phyloP scores from a whole-genome alignment of 2,113 vertebrate genomes.

The Astur gentilis region DNA sequence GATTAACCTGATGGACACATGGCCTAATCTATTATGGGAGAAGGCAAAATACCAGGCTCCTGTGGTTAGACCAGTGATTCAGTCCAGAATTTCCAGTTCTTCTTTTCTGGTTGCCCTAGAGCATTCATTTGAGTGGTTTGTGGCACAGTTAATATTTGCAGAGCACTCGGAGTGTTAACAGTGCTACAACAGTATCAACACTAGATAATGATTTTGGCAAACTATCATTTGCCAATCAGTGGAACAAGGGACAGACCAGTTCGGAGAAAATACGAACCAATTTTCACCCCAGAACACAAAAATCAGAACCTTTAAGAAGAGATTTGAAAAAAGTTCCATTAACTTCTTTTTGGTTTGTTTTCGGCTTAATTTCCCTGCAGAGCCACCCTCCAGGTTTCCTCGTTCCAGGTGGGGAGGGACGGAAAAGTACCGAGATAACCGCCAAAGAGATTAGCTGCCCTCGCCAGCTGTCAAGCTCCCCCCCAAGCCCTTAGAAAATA shows the following conservation, averaged over 20 bases:
- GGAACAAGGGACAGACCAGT: constrained; percentile 57
- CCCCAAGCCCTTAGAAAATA: constrained; percentile 65
- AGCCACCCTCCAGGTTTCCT: constrained; percentile 57
- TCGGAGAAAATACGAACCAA: constrained; percentile 54
- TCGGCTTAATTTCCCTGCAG: constrained; percentile 65
- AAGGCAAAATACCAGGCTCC: constrained; percentile 57
- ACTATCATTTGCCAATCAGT: constrained; percentile 45
- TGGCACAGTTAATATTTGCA: constrained; percentile 65
- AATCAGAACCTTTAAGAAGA: constrained; percentile 66
- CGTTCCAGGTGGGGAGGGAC: constrained; percentile 61
- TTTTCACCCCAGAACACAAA: constrained; percentile 56
- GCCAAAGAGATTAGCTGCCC: constrained; percentile 44
- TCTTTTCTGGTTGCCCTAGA: constrained; percentile 68
- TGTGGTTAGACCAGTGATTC: constrained; percentile 53
- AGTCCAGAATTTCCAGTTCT: constrained; percentile 57
- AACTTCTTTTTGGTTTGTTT: constrained; percentile 71
- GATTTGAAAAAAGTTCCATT: constrained; percentile 64
- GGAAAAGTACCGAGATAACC: constrained; percentile 34
- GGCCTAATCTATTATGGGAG: constrained; percentile 43
- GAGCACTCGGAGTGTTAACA: constrained; percentile 56
- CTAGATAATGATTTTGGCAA: constrained; percentile 59
- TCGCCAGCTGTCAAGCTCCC: constrained; percentile 44
- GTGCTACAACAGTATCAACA: constrained; percentile 62
- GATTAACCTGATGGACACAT: constrained; percentile 44
- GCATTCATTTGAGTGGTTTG: constrained; percentile 61